Base-by-base conservation (phyloP, 2,797 vertebrate species). In the Cheirogaleus major region DNA sequence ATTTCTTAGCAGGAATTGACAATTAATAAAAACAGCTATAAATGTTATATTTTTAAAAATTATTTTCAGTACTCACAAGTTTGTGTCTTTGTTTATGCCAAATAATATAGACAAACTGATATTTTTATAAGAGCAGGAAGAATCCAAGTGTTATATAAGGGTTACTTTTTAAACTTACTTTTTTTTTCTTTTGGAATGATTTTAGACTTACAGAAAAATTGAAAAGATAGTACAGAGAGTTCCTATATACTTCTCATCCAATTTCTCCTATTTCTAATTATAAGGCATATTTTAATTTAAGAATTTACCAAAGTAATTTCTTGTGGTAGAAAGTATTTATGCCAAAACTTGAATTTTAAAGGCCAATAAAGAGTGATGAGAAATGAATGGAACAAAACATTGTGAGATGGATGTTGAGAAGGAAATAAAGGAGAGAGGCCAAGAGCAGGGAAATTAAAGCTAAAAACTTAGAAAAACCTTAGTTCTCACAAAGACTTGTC, bases 121-220 rank as follows among this genome's bases (percentile, higher is more conserved):
- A 57, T 57, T 94, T 78, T 91, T 65, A 73, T 52, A 50, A 25
- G 2, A 91, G 52, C 15, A 67, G n/a, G 7, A 92, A 85, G 14
- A 95, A 70, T 81, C 41, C 79, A 91, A 65, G 10, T 82, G 20
- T 79, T 87, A 30, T 32, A 45, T 94, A 87, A 84, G 32, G 41
- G 25, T 23, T 81, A 41, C 75, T 70, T 67, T 70, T 20, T 4
- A 86, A 85, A 92, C 80, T 25, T n/a, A n/a, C n/a, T n/a, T n/a
- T n/a, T n/a, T 8, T 94, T 82, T 94, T 94, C 30, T 63, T 89
- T 95, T 95, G 25, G 13, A 92, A 83, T 90, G 6, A 38, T 67
- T 96, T 92, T 92, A 59, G 35, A 81, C 63, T 90, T 69, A 90
- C 32, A 85, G 52, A 50, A 86, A 91, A 72, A 4, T 67, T 63